Base-by-base conservation (phyloP, 1,140 invertebrate species). In the Lasioglossum albipes region DNA sequence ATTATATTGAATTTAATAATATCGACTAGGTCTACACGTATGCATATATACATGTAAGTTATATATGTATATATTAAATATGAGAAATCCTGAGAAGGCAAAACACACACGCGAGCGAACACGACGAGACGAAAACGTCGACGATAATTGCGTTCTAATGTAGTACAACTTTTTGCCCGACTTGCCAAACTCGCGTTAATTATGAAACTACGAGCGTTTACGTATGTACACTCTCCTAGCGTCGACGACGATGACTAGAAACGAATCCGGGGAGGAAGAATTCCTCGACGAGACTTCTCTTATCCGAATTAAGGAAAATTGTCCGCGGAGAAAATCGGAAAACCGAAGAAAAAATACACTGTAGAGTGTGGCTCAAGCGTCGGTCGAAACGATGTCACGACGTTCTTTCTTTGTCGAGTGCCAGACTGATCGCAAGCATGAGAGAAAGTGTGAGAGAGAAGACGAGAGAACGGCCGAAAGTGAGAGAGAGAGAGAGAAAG, bases 141-240 rank as follows among this genome's bases (percentile, higher is more conserved):
- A 81, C 42, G 42, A 79, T 73, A 36, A 84, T 66, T 85, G 73
- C 78, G 65, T 72, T 67, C n/a, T 78, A 61, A 74, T 36, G 68
- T 86, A 84, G 85, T 93, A 90, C 90, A 92, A 92, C 83, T 87
- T 90, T 92, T 90, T 92, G 91, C 92, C 92, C 86, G 88, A 93
- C 92, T 93, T 93, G 92, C 92, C 92, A 93, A 93, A 93, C 31
- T 89, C 89, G 89, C 88, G 83, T 36, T 87, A 59, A 59, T n/a
- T 54, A 54, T 36, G 36, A 54, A 31, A 64, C 66, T 42, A 49
- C 66, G 66, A 49, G 16, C 49, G 41, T 54, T 16, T 18, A 36
- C 3, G 36, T 54, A 10, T 36, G 36, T 54, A 10, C 20, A 41
- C 16, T 54, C 36, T 42, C 45, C 10, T 27, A 36, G 36, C n/a